Base-by-base conservation (phyloP, 2,113 vertebrate species). In the Synchiropus splendidus region DNA sequence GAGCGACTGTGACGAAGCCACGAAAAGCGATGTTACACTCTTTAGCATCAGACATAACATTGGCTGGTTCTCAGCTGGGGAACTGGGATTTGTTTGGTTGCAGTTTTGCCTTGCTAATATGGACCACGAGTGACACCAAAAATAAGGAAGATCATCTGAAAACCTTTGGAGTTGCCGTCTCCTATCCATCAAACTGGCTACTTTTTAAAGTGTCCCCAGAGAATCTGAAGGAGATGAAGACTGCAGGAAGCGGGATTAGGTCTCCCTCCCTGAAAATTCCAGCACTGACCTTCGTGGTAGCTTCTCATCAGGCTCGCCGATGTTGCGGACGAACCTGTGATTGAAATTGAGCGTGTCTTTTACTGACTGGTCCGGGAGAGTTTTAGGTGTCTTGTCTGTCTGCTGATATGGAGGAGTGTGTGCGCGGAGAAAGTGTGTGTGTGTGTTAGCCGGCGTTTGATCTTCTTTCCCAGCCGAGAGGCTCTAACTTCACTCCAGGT, bases 401-500 rank as follows among this genome's bases (percentile, higher is more conserved):
- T 61, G 47, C 60, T 72, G 64, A 72, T 71, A 54, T 54, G 68
- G 64, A 57, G 64, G 52, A 16, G 41, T 55, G 55, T 78, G 1
- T 44, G 32, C 41, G 54, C 8, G 21, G 21, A 27, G 21, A 27
- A 27, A 27, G 21, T 38, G 45, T 59, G 40, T 44, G 54, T 46
- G 41, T 49, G 33, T 17, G 39, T 31, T 31, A 31, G 5, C 13
- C 18, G 41, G 53, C 53, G 68, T 75, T 73, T 78, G 66, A 78
- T 77, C 64, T 76, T 5, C 17, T 46, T 69, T 74, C 48, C 51
- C 61, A 74, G 67, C 67, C 72, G 51, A 48, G 41, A 52, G 54
- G 67, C 58, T 77, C 70, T 54, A 70, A 74, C 74, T 75, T 56
- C 31, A 61, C 51, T 75, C 79, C 76, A 81, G 79, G 74, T 81